Evolutionary conservation across 2,797 vertebrate species (phyloP).

Genomic region (Esox lucius): DNA sequence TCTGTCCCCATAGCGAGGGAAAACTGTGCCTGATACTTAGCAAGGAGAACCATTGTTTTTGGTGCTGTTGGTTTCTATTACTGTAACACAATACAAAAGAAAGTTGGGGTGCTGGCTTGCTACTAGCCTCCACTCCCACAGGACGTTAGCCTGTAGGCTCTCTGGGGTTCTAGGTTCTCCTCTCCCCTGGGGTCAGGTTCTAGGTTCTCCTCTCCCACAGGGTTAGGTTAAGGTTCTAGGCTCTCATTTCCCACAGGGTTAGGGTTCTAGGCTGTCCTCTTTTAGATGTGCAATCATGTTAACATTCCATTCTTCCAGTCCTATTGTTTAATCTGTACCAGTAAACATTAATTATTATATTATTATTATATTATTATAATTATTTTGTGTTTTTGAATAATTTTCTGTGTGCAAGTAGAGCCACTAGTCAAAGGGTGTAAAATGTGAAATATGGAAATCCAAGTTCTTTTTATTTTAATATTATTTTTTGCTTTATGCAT

Average conservation of each 20-base stretch:
- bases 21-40: conserved; percentile 93
- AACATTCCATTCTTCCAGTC: conserved; percentile 96
- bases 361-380: conserved; percentile 74
- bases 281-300: conserved; percentile 98
- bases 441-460: conserved; percentile 91
- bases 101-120: conserved; percentile 49
- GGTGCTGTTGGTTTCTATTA: conserved; percentile 97
- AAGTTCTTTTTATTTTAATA: conserved; percentile 74
- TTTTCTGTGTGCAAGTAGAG: conserved; percentile 83
- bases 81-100: conserved; percentile 72
- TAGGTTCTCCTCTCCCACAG: neutral
- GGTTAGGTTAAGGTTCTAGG: conserved; percentile 1
- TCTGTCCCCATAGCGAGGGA: conserved; percentile 67
- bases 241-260: conserved; percentile 71
- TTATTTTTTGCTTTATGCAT: conserved; percentile 46
- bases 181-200: neutral
- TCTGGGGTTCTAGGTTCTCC: conserved; percentile 34
- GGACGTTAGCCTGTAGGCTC: conserved; percentile 82
- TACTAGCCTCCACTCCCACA: conserved; percentile 59
- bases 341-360: conserved; percentile 92
- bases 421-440: conserved; percentile 91
- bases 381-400: conserved; percentile 72
- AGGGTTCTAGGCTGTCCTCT: conserved; percentile 83
- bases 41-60: conserved; percentile 91
- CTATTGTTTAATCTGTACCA: conserved; percentile 81